Conservation (phyloP, 2,113 vertebrate species). For the Larimichthys polyactis region DNA sequence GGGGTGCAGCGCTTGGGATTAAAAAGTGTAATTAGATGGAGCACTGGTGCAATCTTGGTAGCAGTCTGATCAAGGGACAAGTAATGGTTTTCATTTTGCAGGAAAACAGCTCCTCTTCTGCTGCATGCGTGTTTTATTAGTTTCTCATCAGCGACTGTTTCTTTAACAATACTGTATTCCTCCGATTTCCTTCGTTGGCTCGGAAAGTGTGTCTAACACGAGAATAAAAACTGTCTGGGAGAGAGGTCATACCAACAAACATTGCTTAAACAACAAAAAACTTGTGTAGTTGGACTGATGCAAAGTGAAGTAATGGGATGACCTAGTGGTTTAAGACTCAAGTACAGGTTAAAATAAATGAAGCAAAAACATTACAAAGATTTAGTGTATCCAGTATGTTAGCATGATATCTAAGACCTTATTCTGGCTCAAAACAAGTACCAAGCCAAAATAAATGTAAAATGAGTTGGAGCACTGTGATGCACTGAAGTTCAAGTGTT, state of each 20-base stretch:
- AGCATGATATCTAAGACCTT: constrained; percentile 32
- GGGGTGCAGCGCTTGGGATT: constrained; percentile 53
- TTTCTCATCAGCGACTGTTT: constrained; percentile 15
- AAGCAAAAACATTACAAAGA: constrained; percentile 28
- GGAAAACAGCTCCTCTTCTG: constrained; percentile 39
- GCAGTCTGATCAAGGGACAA: constrained; percentile 31
- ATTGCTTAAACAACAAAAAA: background rate
- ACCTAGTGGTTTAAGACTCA: constrained; percentile 13
- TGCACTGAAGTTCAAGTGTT: constrained; percentile 12
- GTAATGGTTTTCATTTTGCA: constrained; percentile 32
- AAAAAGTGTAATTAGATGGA: constrained; percentile 66
- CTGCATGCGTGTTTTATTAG: constrained; percentile 31
- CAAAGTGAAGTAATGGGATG: constrained; percentile 10
- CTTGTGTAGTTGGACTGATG: background rate
- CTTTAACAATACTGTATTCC: background rate
- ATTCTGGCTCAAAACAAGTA: constrained; percentile 26
- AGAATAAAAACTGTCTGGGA: background rate
- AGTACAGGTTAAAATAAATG: constrained; percentile 10
- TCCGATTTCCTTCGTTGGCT: constrained; percentile 12
- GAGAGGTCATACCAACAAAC: background rate
- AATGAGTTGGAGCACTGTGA: constrained; percentile 29
- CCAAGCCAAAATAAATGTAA: constrained; percentile 62
- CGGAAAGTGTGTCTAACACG: constrained; percentile 19
- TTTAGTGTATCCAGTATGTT: constrained; percentile 22
- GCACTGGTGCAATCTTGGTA: constrained; percentile 43